Base-by-base conservation (phyloP, 2,797 vertebrate genomes). In the Pseudochaenichthys georgianus region DNA sequence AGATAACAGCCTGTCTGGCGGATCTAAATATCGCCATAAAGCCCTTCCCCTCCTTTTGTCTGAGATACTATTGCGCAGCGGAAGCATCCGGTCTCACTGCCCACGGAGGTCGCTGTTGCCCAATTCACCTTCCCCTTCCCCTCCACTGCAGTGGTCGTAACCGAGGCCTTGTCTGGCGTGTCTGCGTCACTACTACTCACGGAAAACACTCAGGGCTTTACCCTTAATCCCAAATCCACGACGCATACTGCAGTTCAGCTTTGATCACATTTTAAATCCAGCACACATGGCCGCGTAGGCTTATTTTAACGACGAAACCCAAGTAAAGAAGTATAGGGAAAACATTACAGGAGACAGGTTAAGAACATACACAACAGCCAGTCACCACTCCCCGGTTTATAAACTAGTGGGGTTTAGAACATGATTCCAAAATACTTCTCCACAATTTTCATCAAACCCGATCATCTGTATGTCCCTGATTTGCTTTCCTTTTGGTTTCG, bases 71-170 rank as follows among this genome's bases (percentile, higher is more conserved):
- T 87, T 87, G 92, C 88, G 82, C 91, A 90, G 90, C 85, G 90
- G 92, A 93, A 92, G 93, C 91, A 92, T 92, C 91, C 89, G 90
- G 90, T 91, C 81, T 86, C 90, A 81, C 83, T 86, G 89, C 88
- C 96, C 92, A 93, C 89, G 91, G 94, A 95, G 94, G 96, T 96
- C 94, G 95, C 95, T 93, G 95, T 95, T 95, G 94, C 90, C 79
- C 86, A 87, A 92, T 93, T 94, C 92, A 93, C 93, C 92, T 91
- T 94, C 84, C 91, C 91, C 87, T 91, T 92, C 87, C 77, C 93
- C 95, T 90, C 91, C 87, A 91, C 95, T 96, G 95, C 96, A 96
- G 95, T 97, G 97, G 96, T 97, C 97, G 86, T 98, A 97, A 97
- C 97, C 96, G 96, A 97, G 97, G 97, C 96, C 97, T 97, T 97